Evolutionary conservation across 2,113 vertebrate genomes (phyloP).

Genomic region (Myocastor coypus): DNA sequence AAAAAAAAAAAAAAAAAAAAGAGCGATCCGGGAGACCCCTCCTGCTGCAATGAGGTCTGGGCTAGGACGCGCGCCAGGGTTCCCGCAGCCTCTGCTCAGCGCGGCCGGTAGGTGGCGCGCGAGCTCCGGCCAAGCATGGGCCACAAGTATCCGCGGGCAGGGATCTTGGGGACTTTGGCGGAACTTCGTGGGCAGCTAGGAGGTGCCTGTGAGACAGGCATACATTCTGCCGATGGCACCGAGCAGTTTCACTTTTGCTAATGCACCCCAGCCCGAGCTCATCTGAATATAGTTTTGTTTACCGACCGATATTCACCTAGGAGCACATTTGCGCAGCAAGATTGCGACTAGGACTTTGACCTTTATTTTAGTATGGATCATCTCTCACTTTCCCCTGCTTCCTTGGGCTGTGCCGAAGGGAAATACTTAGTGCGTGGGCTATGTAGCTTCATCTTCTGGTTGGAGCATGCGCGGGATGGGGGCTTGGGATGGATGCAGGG

Average conservation of each 20-base stretch:
- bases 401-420: neutral
- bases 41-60: neutral
- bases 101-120: slow-evolving; percentile 50
- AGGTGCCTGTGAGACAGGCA: neutral
- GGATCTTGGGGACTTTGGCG: neutral
- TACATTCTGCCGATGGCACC: neutral
- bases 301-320: neutral
- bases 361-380: neutral
- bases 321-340: neutral
- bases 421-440: neutral
- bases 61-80: neutral
- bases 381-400: neutral
- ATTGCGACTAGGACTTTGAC: neutral
- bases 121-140: neutral
- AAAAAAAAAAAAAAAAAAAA: too few relatives aligned
- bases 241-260: neutral
- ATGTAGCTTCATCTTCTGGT: neutral
- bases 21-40: neutral
- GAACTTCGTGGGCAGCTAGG: neutral
- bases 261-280: neutral
- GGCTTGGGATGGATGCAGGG: neutral
- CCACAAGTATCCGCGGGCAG: too few relatives aligned
- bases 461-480: too few relatives aligned
- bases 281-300: neutral
- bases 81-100: neutral